These are phyloP conservation scores for Ammodytes dubius DNA, from an alignment of 2,113 vertebrate genomes.

Conservation along the genomic window DNA sequence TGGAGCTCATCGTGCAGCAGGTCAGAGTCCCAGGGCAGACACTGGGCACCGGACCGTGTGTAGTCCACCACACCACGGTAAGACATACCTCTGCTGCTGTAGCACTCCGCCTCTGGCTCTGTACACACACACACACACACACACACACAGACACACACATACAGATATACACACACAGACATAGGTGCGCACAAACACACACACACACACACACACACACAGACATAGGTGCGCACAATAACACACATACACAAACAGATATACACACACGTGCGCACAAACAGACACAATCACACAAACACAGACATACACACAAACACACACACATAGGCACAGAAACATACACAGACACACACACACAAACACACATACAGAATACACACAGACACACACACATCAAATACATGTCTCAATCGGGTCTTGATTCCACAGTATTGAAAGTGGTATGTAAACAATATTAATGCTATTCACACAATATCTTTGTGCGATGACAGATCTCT, in stretches of 20 bases:
- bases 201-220: too few species aligned
- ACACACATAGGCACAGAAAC: too few species aligned
- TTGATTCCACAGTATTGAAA: background rate
- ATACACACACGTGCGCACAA: too few species aligned
- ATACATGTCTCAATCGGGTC: background rate
- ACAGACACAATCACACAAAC: too few species aligned
- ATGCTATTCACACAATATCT: background rate
- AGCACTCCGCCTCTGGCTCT: constrained; percentile 87
- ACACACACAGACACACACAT: too few species aligned
- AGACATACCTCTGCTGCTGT: constrained; percentile 77
- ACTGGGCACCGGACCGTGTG: constrained; percentile 85
- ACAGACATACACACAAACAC: too few species aligned
- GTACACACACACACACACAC: constrained; percentile 25
- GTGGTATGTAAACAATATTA: constrained; percentile 22
- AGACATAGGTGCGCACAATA: too few species aligned
- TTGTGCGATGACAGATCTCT: constrained; percentile 12
- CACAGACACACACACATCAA: background rate
- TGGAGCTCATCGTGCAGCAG: constrained; percentile 89
- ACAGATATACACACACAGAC: too few species aligned
- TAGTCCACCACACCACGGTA: constrained; percentile 88
- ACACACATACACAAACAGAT: too few species aligned
- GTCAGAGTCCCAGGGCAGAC: constrained; percentile 92
- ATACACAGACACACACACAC: too few species aligned
- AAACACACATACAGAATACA: background rate
- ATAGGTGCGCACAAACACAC: too few species aligned